Conservation (phyloP, 1,140 invertebrate genomes). For the Pogonomyrmex barbatus region DNA sequence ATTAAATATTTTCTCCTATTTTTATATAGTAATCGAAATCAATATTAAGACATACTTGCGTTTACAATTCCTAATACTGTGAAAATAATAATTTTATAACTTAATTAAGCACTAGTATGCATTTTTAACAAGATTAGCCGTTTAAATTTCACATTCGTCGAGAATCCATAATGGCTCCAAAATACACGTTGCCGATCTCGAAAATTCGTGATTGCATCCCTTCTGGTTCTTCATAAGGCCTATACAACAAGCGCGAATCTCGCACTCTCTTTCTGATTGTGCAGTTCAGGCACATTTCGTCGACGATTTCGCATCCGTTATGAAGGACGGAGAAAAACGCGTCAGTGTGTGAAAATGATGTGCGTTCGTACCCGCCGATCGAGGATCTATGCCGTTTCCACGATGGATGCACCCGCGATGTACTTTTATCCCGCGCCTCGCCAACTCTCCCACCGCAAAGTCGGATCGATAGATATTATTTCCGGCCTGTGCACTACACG, state of each 20-base stretch:
- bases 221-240: background rate
- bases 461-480: conserved; percentile 78
- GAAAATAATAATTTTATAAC: background rate
- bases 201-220: conserved; percentile 18
- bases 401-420: conserved; percentile 57
- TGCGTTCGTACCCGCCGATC: conserved; percentile 50
- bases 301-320: conserved; percentile 50
- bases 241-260: conserved; percentile 7
- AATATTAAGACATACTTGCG: background rate
- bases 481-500: conserved; percentile 74
- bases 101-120: background rate
- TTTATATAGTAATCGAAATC: background rate
- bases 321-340: conserved; percentile 19
- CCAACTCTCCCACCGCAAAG: conserved; percentile 14
- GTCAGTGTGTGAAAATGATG: conserved; percentile 44
- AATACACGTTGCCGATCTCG: background rate
- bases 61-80: background rate
- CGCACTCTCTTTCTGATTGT: conserved; percentile 28
- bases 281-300: conserved; percentile 61
- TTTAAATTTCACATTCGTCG: background rate
- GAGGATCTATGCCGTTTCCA: conserved; percentile 66
- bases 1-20: background rate
- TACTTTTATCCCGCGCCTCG: conserved; percentile 69
- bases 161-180: conserved; percentile 10
- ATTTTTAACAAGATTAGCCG: background rate